Percentiles rank a stretch among this genome's conserved stretches.
Conservation (phyloP, 2,797 vertebrate genomes). For the Monodelphis domestica region DNA sequence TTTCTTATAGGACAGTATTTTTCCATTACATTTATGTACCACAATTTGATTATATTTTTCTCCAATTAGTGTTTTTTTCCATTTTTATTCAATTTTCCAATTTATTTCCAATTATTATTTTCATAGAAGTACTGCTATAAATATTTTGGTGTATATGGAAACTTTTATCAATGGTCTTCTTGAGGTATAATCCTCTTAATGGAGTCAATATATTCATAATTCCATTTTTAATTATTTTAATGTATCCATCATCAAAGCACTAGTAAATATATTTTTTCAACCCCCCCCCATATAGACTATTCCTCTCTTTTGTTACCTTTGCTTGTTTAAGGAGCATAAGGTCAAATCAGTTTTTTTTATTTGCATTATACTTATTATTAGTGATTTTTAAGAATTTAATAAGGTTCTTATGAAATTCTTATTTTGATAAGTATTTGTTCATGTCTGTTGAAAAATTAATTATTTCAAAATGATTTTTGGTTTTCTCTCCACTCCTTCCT, state of each 20-base stretch:
- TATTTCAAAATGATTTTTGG: background rate
- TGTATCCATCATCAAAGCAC: background rate
- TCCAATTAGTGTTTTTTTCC: background rate
- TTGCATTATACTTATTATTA: background rate
- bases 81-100: too few species aligned
- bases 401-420: background rate
- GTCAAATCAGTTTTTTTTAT: background rate
- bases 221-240: background rate
- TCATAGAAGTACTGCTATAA: background rate
- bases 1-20: background rate
- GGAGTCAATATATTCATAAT: background rate
- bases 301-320: background rate
- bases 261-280: background rate
- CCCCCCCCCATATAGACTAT: background rate
- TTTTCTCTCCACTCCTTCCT: background rate
- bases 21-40: background rate
- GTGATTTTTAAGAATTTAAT: background rate
- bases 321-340: background rate
- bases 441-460: background rate
- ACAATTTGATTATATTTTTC: background rate
- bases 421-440: background rate
- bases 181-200: background rate
- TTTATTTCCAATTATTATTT: background rate
- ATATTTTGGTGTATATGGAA: background rate
- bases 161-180: background rate